Conservation (phyloP, 1,140 invertebrate species). For the Anastrepha ludens region DNA sequence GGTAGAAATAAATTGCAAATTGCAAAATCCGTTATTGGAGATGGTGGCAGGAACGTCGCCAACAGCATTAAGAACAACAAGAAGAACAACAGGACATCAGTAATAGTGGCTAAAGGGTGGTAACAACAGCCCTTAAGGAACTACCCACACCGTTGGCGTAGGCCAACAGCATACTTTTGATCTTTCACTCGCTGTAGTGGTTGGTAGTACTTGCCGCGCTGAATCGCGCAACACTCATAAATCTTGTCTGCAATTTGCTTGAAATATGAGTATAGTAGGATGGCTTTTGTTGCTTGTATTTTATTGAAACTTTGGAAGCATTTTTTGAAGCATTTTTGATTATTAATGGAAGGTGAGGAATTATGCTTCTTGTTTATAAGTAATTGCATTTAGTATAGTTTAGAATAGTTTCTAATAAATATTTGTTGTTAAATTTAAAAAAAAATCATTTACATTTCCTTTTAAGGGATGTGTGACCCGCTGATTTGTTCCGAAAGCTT, state of each 20-base stretch:
- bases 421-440: too few species aligned
- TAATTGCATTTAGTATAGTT: too few species aligned
- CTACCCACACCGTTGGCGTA: neutral
- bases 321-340: neutral
- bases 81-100: neutral
- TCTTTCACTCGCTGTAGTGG: neutral
- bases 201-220: neutral
- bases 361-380: too few species aligned
- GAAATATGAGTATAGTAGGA: neutral
- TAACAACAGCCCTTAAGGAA: neutral
- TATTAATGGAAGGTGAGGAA: too few species aligned
- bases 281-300: neutral
- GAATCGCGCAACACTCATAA: neutral
- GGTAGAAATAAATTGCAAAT: conserved; percentile 72
- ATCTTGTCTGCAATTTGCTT: neutral
- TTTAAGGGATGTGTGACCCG: too few species aligned
- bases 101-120: neutral
- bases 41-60: neutral
- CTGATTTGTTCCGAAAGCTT: too few species aligned
- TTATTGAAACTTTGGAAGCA: neutral
- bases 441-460: too few species aligned
- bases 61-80: neutral
- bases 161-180: neutral
- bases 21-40: conserved; percentile 43
- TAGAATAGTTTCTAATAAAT: too few species aligned